A percentile compares a stretch with the other conserved stretches of the same genome.
phyloP scores from a whole-genome alignment of 2,797 vertebrate genomes.

The Parauchenoglanis ngamensis region DNA sequence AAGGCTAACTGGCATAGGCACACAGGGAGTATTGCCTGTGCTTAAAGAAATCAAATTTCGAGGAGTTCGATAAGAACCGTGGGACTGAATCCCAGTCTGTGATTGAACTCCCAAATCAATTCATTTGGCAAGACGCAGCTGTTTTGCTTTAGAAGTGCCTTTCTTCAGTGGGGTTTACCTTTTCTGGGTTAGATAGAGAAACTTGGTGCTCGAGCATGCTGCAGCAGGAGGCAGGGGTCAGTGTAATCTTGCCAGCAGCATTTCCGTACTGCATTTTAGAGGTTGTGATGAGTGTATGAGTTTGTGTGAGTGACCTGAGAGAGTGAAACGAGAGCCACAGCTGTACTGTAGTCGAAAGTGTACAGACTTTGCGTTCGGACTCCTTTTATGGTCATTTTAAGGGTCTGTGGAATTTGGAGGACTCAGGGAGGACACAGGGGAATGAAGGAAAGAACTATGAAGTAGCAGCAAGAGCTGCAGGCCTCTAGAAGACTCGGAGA shows the following conservation, averaged over 20 bases:
- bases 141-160: conserved; percentile 83
- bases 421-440: conserved; percentile 54
- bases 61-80: conserved; percentile 25
- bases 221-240: conserved; percentile 44
- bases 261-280: conserved; percentile 46
- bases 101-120: conserved; percentile 72
- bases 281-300: conserved; percentile 28
- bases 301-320: conserved; percentile 30
- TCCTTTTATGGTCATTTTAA: conserved; percentile 53
- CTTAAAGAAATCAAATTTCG: conserved; percentile 30
- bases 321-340: conserved; percentile 34
- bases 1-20: conserved; percentile 57
- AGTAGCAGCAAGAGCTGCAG: conserved; percentile 44
- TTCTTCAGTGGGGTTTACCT: conserved; percentile 73
- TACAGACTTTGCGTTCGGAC: conserved; percentile 48
- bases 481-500: conserved; percentile 41
- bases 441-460: conserved; percentile 38
- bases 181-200: conserved; percentile 60
- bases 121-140: conserved; percentile 69
- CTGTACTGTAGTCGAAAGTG: conserved; percentile 41
- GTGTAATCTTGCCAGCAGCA: conserved; percentile 45
- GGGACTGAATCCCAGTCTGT: conserved; percentile 61
- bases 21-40: conserved; percentile 35
- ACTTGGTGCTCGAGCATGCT: conserved; percentile 66
- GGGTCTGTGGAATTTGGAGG: conserved; percentile 48